Percentiles rank a stretch among this genome's conserved stretches.
These are phyloP conservation scores for Pseudomugil gertrudae DNA, from an alignment of 2,797 vertebrate species.

Conservation along the genomic window DNA sequence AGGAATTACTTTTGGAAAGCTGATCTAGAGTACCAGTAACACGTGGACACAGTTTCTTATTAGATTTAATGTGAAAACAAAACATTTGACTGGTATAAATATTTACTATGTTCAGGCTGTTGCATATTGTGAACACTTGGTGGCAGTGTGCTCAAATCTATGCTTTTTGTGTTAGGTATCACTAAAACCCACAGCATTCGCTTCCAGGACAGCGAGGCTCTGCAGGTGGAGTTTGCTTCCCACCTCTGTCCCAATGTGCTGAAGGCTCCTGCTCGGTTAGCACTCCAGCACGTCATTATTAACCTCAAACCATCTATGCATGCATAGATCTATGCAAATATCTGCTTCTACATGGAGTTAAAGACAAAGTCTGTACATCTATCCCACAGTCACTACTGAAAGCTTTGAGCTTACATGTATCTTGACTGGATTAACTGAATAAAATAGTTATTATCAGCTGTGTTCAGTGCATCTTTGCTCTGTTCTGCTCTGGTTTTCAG, in stretches of 20 bases:
- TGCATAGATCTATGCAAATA: neutral
- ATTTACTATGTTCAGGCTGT: neutral
- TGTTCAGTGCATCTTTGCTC: neutral
- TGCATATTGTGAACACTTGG: conserved; percentile 58
- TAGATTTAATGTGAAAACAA: too few relatives aligned
- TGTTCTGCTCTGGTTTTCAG: conserved; percentile 63
- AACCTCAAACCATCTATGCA: neutral
- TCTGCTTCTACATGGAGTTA: too few relatives aligned
- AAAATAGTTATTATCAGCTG: neutral
- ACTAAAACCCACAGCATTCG: conserved; percentile 90
- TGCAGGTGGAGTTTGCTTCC: conserved; percentile 90
- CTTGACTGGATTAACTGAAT: neutral
- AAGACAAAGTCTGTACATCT: too few relatives aligned
- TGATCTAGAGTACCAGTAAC: neutral
- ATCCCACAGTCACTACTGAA: neutral
- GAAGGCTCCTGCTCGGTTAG: conserved; percentile 89
- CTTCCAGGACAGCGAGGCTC: conserved; percentile 89
- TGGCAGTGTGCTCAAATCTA: conserved; percentile 67
- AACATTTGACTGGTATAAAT: neutral
- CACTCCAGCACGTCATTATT: conserved; percentile 5
- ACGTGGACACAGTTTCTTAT: neutral
- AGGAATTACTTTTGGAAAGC: neutral
- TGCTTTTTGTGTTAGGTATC: conserved; percentile 82
- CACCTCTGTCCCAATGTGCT: conserved; percentile 87
- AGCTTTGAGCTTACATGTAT: neutral